Percentiles rank a stretch among this genome's conserved stretches.
Conservation (phyloP, 2,888 invertebrate species). For the Boloria selene region DNA sequence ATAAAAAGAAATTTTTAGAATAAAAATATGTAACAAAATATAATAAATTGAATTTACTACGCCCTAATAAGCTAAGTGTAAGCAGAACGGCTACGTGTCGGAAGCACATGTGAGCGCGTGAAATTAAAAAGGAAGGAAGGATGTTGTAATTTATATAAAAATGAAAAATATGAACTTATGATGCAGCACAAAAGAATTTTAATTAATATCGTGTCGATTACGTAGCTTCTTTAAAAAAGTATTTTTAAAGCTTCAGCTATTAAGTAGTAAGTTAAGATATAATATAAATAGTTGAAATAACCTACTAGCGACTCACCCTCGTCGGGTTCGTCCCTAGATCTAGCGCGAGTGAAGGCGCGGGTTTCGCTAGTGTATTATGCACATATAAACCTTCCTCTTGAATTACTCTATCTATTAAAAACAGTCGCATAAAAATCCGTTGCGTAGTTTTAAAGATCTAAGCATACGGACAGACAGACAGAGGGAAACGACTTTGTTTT, state of each 20-base stretch:
- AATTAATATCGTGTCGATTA: slow-evolving; percentile 10
- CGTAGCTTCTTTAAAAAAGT: not conserved
- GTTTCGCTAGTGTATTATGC: no score
- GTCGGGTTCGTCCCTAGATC: no score
- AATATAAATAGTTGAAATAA: no score
- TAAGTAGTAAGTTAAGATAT: no score
- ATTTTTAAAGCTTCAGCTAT: not conserved
- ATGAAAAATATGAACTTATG: slow-evolving; percentile 16
- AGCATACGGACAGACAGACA: no score
- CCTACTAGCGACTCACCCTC: no score
- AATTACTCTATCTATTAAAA: no score
- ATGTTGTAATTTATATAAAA: slow-evolving; percentile 29
- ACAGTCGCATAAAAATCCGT: no score
- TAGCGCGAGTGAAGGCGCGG: no score
- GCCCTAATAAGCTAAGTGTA: slow-evolving; percentile 23
- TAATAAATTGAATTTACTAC: slow-evolving; percentile 18
- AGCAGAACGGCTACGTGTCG: slow-evolving; percentile 27
- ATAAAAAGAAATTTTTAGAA: not conserved
- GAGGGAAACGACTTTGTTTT: no score
- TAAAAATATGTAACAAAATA: slow-evolving; percentile 10
- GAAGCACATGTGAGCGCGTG: slow-evolving; percentile 26
- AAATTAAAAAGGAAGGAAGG: slow-evolving; percentile 29
- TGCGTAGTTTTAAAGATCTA: no score
- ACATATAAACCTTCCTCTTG: no score
- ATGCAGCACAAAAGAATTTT: slow-evolving; percentile 5